Evolutionary conservation across 2,888 invertebrate species (phyloP).

Genomic region (Schrankia costaestrigalis): DNA sequence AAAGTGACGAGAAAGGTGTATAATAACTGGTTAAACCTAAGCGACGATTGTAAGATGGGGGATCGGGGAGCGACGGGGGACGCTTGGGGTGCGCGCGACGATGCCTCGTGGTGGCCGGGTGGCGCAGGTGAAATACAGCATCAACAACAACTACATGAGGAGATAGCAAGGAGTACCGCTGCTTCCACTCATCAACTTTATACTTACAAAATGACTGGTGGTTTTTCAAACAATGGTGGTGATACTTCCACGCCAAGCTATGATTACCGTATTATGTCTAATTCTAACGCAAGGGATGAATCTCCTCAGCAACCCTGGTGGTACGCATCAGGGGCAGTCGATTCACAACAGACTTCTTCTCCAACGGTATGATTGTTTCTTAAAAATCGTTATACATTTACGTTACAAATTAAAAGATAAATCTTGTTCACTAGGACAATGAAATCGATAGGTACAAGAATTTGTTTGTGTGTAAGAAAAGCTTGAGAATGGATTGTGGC

Average conservation of each 20-base stretch:
- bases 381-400: too few relatives aligned
- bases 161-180: constrained; percentile 69
- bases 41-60: constrained; percentile 73
- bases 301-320: constrained; percentile 83
- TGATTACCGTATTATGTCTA: constrained; percentile 87
- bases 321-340: constrained; percentile 85
- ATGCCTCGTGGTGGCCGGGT: constrained; percentile 79
- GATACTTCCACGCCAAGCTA: constrained; percentile 84
- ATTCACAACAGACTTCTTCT: constrained; percentile 71
- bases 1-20: constrained; percentile 52
- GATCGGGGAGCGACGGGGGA: constrained; percentile 78
- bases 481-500: too few relatives aligned
- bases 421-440: too few relatives aligned
- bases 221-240: constrained; percentile 86
- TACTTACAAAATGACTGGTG: constrained; percentile 92
- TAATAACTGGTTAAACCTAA: constrained; percentile 72
- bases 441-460: too few relatives aligned
- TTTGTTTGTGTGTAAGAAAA: too few relatives aligned
- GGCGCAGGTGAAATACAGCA: constrained; percentile 74
- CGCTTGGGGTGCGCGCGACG: constrained; percentile 81
- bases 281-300: constrained; percentile 75
- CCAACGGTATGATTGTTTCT: constrained; percentile 61
- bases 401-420: too few relatives aligned
- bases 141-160: constrained; percentile 75
- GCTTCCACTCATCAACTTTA: constrained; percentile 86